Evolutionary conservation across 2,888 invertebrate genomes (phyloP).

Genomic region (Esperia sulphurella): DNA sequence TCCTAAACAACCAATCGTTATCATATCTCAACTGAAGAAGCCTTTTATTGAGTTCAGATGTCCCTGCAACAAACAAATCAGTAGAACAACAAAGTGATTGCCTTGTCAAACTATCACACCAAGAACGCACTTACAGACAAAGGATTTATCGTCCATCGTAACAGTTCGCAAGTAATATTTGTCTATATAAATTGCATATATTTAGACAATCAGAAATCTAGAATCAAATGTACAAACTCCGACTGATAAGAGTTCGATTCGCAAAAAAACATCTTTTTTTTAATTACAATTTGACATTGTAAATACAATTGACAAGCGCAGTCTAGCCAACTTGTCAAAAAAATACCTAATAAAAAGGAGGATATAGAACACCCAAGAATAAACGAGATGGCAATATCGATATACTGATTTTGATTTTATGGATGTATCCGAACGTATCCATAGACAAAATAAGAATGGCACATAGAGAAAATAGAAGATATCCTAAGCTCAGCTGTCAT

Average conservation of each 20-base stretch:
- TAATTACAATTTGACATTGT: too few relatives aligned
- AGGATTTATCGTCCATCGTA: conserved; percentile 55
- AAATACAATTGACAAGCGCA: too few relatives aligned
- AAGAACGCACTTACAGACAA: conserved; percentile 46
- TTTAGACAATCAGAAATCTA: too few relatives aligned
- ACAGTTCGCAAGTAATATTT: too few relatives aligned
- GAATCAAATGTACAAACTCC: too few relatives aligned
- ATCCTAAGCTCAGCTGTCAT: too few relatives aligned
- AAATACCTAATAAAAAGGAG: too few relatives aligned
- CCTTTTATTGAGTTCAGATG: conserved; percentile 51
- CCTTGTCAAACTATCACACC: not conserved
- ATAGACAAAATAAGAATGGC: not conserved
- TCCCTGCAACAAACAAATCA: conserved; percentile 46
- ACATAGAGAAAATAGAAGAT: too few relatives aligned
- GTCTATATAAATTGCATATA: too few relatives aligned
- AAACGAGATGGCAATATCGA: conserved; percentile 2
- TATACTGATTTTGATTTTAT: not conserved
- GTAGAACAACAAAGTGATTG: not conserved
- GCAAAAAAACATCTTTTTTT: too few relatives aligned
- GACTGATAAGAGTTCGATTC: too few relatives aligned
- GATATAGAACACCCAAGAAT: not conserved
- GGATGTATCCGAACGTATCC: not conserved
- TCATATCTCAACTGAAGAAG: conserved; percentile 61
- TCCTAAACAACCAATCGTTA: conserved; percentile 66
- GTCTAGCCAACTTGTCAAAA: too few relatives aligned